A percentile compares a stretch with the other conserved stretches of the same genome.
These are phyloP conservation scores for Rhinichthys klamathensis DNA, from an alignment of 2,113 vertebrate species.

Conservation along the genomic window DNA sequence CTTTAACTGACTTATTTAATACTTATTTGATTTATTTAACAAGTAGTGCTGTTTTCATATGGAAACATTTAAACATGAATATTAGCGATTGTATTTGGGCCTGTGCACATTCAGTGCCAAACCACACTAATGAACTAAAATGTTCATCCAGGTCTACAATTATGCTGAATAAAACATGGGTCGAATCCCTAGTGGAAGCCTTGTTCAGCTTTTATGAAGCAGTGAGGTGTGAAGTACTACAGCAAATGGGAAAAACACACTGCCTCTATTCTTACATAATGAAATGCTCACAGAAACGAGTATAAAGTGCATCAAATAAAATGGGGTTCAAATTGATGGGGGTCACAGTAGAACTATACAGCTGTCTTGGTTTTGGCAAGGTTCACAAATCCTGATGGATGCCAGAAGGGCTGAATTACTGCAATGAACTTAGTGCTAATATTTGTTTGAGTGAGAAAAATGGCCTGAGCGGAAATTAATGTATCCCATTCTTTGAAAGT, in stretches of 20 bases:
- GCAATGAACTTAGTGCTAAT: not conserved
- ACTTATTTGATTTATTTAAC: too few species aligned
- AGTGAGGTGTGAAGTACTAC: constrained; percentile 16
- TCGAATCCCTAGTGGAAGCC: constrained; percentile 25
- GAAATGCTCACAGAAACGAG: not conserved
- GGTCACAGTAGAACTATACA: not conserved
- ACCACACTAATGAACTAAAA: constrained; percentile 14
- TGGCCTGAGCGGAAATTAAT: not conserved
- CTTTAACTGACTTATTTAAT: too few species aligned
- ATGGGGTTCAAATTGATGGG: not conserved
- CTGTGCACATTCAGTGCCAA: constrained; percentile 20
- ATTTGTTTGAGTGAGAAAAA: not conserved
- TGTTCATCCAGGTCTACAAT: constrained; percentile 19
- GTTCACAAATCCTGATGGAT: not conserved
- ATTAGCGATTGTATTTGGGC: not conserved
- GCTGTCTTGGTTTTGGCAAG: constrained; percentile 32
- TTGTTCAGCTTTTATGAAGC: constrained; percentile 20
- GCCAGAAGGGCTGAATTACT: constrained; percentile 24
- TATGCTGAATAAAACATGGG: constrained; percentile 41
- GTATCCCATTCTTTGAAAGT: not conserved
- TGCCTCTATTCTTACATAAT: constrained; percentile 2
- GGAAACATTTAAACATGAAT: not conserved
- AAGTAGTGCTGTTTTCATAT: not conserved
- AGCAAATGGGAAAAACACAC: constrained; percentile 2
- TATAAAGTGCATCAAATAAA: constrained; percentile 28